Conservation (phyloP, 2,888 invertebrate genomes). For the Stegana nigrithorax region DNA sequence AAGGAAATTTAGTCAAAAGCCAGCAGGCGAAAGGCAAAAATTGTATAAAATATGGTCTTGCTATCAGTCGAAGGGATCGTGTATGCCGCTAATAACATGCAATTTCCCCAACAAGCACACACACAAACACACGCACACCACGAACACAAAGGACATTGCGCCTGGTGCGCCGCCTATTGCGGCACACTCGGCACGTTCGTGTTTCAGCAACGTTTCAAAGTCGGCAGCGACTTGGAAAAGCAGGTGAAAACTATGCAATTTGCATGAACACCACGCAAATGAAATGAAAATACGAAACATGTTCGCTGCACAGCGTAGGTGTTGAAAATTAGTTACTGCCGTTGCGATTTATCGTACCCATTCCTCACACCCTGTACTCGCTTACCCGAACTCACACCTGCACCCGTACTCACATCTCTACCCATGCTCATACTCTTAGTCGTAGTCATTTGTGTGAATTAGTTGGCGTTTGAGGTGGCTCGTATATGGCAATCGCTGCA, state of each 20-base stretch:
- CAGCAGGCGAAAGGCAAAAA: constrained; percentile 30
- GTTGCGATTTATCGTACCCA: constrained; percentile 31
- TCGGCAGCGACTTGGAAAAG: constrained; percentile 38
- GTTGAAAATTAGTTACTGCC: constrained; percentile 56
- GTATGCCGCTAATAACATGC: constrained; percentile 61
- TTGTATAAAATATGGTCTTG: constrained; percentile 56
- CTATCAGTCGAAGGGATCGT: constrained; percentile 56
- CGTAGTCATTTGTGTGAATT: too few species aligned
- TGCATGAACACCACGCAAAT: constrained; percentile 52
- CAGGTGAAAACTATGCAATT: constrained; percentile 59
- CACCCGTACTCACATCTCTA: too few species aligned
- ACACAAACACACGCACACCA: constrained; percentile 40
- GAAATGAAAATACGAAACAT: background rate
- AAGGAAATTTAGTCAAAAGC: constrained; percentile 45
- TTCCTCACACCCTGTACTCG: too few species aligned
- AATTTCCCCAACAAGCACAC: constrained; percentile 46
- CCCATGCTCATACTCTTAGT: too few species aligned
- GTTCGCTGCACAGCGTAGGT: constrained; percentile 42
- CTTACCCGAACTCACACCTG: too few species aligned
- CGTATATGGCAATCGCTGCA: too few species aligned
- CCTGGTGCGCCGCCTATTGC: background rate
- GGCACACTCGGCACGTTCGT: constrained; percentile 12
- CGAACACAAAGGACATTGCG: constrained; percentile 21
- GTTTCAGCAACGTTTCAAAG: too few species aligned
- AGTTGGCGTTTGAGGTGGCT: too few species aligned